Conservation (phyloP, 2,888 invertebrate genomes). For the Melipona bicolor region DNA sequence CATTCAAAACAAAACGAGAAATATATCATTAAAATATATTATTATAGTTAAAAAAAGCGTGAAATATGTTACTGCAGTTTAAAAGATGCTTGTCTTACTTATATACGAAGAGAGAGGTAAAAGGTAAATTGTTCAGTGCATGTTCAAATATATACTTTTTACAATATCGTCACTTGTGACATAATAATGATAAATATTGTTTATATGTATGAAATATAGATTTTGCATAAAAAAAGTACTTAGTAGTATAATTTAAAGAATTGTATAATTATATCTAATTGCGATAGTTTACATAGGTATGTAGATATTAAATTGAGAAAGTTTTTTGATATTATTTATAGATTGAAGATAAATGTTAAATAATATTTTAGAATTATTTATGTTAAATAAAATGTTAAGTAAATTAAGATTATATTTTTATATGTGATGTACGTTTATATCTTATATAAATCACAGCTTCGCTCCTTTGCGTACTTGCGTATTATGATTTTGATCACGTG, state of each 20-base stretch:
- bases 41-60: not conserved
- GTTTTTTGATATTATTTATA: not conserved
- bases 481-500: not conserved
- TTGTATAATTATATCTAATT: not conserved
- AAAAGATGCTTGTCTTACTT: not conserved
- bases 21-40: not conserved
- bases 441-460: not conserved
- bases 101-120: conserved; percentile 9
- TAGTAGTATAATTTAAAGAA: not conserved
- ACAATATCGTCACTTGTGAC: not conserved
- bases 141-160: not conserved
- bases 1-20: not conserved
- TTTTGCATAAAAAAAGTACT: not conserved
- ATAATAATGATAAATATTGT: not conserved
- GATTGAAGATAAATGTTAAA: not conserved
- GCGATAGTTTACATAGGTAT: not conserved
- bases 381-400: not conserved
- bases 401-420: not conserved
- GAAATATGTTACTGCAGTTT: conserved; percentile 5
- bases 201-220: not conserved
- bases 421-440: not conserved
- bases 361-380: not conserved
- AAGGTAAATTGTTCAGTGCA: conserved; percentile 13
- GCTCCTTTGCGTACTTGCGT: no score
- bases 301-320: not conserved